Evolutionary conservation across 2,888 invertebrate genomes (phyloP).

Genomic region (Hyposoter dolosus): DNA sequence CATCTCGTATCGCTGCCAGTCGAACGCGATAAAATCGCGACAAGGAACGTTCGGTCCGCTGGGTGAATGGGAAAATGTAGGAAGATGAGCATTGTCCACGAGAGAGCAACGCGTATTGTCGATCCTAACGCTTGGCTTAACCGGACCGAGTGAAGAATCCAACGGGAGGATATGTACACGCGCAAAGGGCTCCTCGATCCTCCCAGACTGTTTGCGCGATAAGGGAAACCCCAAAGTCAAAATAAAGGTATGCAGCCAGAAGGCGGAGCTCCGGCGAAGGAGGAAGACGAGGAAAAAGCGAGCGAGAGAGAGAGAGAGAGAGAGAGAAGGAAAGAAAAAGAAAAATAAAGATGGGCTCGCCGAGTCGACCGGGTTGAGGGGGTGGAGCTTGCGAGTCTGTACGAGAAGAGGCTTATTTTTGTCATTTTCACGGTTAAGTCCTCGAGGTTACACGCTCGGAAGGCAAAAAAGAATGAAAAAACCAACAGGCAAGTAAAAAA

Average conservation of each 20-base stretch:
- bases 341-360: slow-evolving; percentile 39
- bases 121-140: slow-evolving; percentile 68
- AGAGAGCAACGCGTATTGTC: neutral
- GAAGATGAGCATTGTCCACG: neutral
- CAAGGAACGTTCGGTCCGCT: neutral
- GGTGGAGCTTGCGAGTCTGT: slow-evolving; percentile 35
- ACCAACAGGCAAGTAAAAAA: neutral
- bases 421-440: slow-evolving; percentile 48
- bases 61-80: neutral
- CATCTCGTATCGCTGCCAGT: neutral
- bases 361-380: neutral
- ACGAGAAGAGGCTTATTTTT: slow-evolving; percentile 49
- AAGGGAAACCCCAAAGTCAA: slow-evolving; percentile 69
- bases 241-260: slow-evolving; percentile 69
- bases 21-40: neutral
- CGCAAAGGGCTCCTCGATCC: neutral
- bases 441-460: slow-evolving; percentile 50
- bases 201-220: slow-evolving; percentile 38
- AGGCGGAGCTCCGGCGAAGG: slow-evolving; percentile 47
- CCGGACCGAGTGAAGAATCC: slow-evolving; percentile 5
- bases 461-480: slow-evolving; percentile 31
- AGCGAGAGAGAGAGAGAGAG: slow-evolving; percentile 34
- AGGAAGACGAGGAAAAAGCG: neutral
- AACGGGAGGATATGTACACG: neutral
- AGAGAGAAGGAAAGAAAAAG: slow-evolving; percentile 28